A percentile compares a stretch with the other conserved stretches of the same genome.
These are phyloP conservation scores for Cynoglossus semilaevis DNA, from an alignment of 2,113 vertebrate genomes.

Conservation along the genomic window DNA sequence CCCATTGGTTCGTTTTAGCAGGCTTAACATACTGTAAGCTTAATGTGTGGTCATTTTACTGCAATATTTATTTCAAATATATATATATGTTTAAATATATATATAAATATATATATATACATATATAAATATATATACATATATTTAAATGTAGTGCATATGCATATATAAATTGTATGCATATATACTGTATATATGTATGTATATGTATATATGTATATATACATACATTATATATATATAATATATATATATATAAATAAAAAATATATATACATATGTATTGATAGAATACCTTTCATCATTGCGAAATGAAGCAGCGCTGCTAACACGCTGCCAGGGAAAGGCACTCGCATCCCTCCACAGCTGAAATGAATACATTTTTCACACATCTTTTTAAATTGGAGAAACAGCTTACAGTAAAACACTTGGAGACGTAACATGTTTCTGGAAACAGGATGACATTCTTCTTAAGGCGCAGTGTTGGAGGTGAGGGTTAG, in stretches of 20 bases:
- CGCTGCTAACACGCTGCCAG: slow-evolving; percentile 11
- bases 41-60: slow-evolving; percentile 17
- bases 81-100: no score
- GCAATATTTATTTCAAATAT: no score
- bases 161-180: no score
- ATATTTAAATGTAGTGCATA: no score
- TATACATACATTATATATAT: no score
- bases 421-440: slow-evolving; percentile 22
- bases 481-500: slow-evolving; percentile 58
- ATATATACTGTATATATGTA: no score
- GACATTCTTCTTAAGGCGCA: slow-evolving; percentile 54
- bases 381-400: slow-evolving; percentile 35
- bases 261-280: no score
- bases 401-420: slow-evolving; percentile 44
- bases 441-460: slow-evolving; percentile 33
- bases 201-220: no score
- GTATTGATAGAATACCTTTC: slow-evolving; percentile 53
- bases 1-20: slow-evolving; percentile 6
- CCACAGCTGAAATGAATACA: slow-evolving; percentile 17
- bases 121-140: no score
- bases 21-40: slow-evolving; percentile 16
- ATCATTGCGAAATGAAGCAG: slow-evolving; percentile 50
- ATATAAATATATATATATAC: no score
- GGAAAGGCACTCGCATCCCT: slow-evolving; percentile 28
- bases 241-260: no score